Evolutionary conservation across 2,797 vertebrate species (phyloP), one percentile per base, ranked within the genome.

Genomic region (Sebastolobus alascanus): DNA sequence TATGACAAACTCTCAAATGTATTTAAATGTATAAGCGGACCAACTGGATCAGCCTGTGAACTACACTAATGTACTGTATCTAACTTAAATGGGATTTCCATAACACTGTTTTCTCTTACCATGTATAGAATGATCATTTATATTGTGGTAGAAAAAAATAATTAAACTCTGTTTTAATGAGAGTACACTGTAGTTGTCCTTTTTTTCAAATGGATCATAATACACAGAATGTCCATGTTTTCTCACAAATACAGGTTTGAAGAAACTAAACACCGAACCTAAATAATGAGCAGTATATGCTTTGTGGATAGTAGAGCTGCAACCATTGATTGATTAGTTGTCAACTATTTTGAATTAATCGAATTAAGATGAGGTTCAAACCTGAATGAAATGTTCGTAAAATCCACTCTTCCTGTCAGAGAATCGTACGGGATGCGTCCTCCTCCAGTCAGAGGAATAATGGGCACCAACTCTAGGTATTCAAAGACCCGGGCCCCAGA

Each of bases 401-500:
- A 99, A 27, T 95, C 93, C 43, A 99, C 89, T 58, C 75, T 91
- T 68, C 98, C 98, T 0, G 4, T 89, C 67, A 99, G 92, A 6
- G 94, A 95, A 77, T 96, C 91, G 69, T 75, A 89, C 0, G 97
- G 96, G 77, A 99, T 96, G 43, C 88, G 90, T 68, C 43, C 80
- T 31, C 97, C 97, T 0, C 97, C 97, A 0, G 72, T 88, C 16
- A 96, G 75, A 0, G 95, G 94, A 83, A 98, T 96, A 1, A 78
- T 83, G 0, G 98, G 97, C 80, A 95, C 93, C 89, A 97, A 82
- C 1, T 91, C 46, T 88, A 99, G 95, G 90, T 97, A 97, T 91
- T 99, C 97, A 8, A 99, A 98, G 54, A 99, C 96, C 0, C 97
- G 96, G 18, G 97, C 94, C 0, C 97, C 98, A 0, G 97, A 97